Conservation (phyloP, 2,888 invertebrate species). For the Aleiodes leptofemur region DNA sequence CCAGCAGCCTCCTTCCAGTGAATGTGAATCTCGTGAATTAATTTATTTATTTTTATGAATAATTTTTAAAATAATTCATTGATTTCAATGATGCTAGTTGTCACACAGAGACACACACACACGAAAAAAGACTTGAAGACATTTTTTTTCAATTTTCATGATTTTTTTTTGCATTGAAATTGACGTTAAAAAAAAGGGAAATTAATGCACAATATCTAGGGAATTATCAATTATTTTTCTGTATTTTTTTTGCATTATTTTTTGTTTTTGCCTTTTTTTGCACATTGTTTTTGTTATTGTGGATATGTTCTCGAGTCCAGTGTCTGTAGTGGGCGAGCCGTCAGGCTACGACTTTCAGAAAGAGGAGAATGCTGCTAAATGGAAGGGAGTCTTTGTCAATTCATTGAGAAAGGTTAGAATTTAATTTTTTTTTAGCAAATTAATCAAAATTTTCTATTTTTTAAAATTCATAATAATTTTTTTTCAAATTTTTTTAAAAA, state of each 20-base stretch:
- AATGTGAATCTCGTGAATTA: background rate
- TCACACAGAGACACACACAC: constrained; percentile 20
- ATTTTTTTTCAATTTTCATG: too few relatives aligned
- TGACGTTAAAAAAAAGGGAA: background rate
- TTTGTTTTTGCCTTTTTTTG: constrained; percentile 38
- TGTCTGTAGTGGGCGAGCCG: constrained; percentile 76
- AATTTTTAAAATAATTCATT: background rate
- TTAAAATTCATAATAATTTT: constrained; percentile 30
- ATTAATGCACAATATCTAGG: constrained; percentile 3
- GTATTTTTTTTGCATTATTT: constrained; percentile 18
- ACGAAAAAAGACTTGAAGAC: constrained; percentile 17
- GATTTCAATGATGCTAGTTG: constrained; percentile 20
- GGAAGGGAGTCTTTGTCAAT: constrained; percentile 93
- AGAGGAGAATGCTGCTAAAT: constrained; percentile 92
- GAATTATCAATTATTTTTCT: background rate
- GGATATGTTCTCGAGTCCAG: constrained; percentile 74
- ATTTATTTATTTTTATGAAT: background rate
- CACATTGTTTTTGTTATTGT: constrained; percentile 46
- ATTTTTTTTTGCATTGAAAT: too few relatives aligned
- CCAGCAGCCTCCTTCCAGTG: too few relatives aligned
- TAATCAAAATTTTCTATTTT: background rate
- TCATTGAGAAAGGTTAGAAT: constrained; percentile 88
- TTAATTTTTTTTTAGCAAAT: constrained; percentile 26
- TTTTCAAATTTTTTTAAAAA: background rate
- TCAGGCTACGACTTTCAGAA: constrained; percentile 89